Conservation (phyloP, 2,888 invertebrate species). For the Agriotes lineatus region DNA sequence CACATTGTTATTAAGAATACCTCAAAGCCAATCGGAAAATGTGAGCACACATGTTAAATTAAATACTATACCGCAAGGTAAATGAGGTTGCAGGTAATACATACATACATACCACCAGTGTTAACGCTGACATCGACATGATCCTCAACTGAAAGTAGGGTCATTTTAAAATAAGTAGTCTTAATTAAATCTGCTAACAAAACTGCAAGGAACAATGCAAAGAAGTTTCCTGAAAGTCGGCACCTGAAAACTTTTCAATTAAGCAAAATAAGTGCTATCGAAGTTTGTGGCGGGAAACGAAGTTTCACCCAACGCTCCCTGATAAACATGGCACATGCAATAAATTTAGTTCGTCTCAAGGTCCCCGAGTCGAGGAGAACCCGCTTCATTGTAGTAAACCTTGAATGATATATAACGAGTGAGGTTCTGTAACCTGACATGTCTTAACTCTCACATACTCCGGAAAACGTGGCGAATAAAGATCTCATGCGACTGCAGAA, state of each 20-base stretch:
- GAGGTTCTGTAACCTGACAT: constrained; percentile 41
- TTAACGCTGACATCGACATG: too few species aligned
- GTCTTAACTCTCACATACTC: constrained; percentile 31
- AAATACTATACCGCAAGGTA: too few species aligned
- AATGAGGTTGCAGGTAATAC: too few species aligned
- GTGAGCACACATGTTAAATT: too few species aligned
- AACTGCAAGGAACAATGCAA: too few species aligned
- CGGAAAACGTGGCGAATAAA: constrained; percentile 18
- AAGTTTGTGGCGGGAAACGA: constrained; percentile 19
- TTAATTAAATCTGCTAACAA: too few species aligned
- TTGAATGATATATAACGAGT: constrained; percentile 53
- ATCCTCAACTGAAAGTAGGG: too few species aligned
- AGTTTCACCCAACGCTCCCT: constrained; percentile 19
- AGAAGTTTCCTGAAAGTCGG: too few species aligned
- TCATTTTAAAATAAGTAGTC: too few species aligned
- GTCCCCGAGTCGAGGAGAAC: constrained; percentile 53
- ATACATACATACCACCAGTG: too few species aligned
- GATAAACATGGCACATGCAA: constrained; percentile 43
- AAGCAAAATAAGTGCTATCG: background rate
- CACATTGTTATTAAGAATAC: too few species aligned
- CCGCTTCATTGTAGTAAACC: constrained; percentile 55
- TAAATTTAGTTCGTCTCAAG: constrained; percentile 57
- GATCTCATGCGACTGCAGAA: constrained; percentile 28
- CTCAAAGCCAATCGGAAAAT: too few species aligned
- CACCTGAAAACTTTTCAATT: constrained; percentile 15